A percentile compares a stretch with the other conserved stretches of the same genome.
phyloP scores from a whole-genome alignment of 2,888 invertebrate genomes.

The Hedychridium roseum region DNA sequence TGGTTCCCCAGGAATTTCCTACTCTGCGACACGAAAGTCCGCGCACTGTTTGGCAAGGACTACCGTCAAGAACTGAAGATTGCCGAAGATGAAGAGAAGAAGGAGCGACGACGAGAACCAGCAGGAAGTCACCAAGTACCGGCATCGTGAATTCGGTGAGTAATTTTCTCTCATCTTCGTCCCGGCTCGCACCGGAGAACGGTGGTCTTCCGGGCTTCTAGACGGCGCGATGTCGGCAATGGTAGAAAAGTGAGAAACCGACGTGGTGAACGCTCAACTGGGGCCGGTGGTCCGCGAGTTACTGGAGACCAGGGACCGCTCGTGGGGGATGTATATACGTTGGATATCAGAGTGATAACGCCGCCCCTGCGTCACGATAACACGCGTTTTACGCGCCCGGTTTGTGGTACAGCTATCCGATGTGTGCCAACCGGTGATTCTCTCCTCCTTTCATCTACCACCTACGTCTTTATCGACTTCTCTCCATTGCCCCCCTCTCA shows the following conservation, averaged over 20 bases:
- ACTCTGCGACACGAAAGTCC: too few relatives aligned
- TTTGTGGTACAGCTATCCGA: conserved; percentile 16
- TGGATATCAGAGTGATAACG: conserved; percentile 58
- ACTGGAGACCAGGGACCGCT: conserved; percentile 50
- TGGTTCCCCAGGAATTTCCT: too few relatives aligned
- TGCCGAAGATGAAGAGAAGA: conserved; percentile 40
- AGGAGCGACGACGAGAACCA: conserved; percentile 31
- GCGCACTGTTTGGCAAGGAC: neutral
- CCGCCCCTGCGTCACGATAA: conserved; percentile 49
- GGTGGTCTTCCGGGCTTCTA: neutral
- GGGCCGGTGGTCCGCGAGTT: conserved; percentile 54
- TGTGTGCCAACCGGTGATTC: conserved; percentile 1
- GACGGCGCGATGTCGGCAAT: conserved; percentile 4
- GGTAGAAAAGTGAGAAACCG: too few relatives aligned
- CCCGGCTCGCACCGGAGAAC: neutral
- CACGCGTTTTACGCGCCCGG: conserved; percentile 8
- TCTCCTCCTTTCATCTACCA: neutral
- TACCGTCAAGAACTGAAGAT: neutral
- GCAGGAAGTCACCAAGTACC: conserved; percentile 31
- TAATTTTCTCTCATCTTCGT: conserved; percentile 2
- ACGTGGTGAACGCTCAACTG: conserved; percentile 16
- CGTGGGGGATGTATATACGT: conserved; percentile 53
- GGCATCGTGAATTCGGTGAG: conserved; percentile 45
- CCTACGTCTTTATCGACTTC: neutral
- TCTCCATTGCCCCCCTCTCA: neutral